Percentiles rank a stretch among this genome's conserved stretches.
Conservation (phyloP, 2,113 vertebrate species). For the Istiophorus platypterus region DNA sequence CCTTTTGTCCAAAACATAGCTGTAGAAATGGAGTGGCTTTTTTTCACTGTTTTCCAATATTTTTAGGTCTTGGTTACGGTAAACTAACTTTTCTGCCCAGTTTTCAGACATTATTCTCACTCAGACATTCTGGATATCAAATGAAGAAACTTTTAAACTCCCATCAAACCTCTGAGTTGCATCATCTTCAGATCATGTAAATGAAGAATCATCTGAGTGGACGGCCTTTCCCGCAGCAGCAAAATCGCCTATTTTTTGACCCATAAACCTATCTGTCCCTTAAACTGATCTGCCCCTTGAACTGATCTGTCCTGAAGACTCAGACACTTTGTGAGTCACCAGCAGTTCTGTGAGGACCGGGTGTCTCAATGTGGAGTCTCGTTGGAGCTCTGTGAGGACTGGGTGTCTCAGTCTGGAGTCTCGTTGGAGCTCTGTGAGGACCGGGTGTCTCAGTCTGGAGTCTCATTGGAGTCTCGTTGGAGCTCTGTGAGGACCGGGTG, state of each 20-base stretch:
- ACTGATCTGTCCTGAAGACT: neutral
- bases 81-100: neutral
- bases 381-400: neutral
- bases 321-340: accelerated
- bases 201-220: neutral
- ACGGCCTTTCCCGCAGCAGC: neutral
- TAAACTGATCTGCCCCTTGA: accelerated
- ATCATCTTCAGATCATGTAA: neutral
- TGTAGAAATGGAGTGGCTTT: no score
- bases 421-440: slow-evolving; percentile 72
- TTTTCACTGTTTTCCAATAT: no score
- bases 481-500: neutral
- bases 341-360: neutral
- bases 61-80: no score
- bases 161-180: slow-evolving; percentile 29
- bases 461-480: no score
- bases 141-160: neutral
- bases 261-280: neutral
- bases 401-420: slow-evolving; percentile 39
- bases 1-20: no score
- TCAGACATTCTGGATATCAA: neutral
- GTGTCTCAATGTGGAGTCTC: neutral
- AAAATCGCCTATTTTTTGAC: accelerated
- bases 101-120: accelerated
- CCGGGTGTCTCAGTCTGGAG: neutral